Evolutionary conservation across 1,140 invertebrate species (phyloP).

Genomic region (Brachionus asplanchnoidis): DNA sequence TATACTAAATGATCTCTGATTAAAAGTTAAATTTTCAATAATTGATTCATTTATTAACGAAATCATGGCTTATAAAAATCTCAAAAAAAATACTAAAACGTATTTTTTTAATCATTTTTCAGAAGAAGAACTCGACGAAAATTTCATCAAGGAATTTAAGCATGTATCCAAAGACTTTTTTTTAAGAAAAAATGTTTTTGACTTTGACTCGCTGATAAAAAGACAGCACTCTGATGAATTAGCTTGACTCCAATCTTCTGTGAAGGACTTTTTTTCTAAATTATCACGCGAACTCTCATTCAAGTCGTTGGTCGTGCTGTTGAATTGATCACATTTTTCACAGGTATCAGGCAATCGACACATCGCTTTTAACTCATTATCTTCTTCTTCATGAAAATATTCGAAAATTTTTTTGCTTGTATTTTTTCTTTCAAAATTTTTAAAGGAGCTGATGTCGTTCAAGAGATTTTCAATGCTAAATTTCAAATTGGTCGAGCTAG

Average conservation of each 20-base stretch:
- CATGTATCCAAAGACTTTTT: background rate
- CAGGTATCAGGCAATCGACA: background rate
- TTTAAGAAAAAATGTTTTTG: background rate
- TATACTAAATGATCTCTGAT: too few relatives aligned
- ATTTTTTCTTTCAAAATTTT: background rate
- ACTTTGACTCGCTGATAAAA: background rate
- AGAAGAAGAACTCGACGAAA: background rate
- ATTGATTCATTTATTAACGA: background rate
- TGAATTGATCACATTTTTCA: background rate
- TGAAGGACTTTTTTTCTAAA: background rate
- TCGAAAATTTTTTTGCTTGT: background rate
- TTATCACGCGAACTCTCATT: background rate
- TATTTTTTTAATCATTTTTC: background rate
- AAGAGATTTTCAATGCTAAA: background rate
- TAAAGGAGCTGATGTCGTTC: background rate
- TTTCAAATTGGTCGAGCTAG: background rate
- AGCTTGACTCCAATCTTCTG: background rate
- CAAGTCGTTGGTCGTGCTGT: background rate
- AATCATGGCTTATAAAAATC: too few relatives aligned
- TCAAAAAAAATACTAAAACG: background rate
- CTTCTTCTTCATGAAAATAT: conserved; percentile 14
- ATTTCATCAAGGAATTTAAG: background rate
- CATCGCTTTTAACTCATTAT: background rate
- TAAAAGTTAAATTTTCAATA: too few relatives aligned
- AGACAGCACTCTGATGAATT: background rate